Evolutionary conservation across 2,888 invertebrate genomes (phyloP).

Genomic region (Zele albiditarsus): DNA sequence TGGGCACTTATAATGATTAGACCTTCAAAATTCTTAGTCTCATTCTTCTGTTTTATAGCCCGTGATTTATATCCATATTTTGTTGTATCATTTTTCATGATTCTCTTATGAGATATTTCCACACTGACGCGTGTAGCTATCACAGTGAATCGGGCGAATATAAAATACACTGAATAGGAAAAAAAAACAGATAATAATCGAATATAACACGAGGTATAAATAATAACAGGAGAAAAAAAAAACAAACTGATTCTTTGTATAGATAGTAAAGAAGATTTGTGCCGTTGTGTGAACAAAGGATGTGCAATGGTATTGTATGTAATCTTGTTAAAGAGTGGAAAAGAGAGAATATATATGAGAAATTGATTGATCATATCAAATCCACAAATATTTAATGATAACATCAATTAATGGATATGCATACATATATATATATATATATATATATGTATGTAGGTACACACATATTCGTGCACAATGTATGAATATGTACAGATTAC

Average conservation of each 20-base stretch:
- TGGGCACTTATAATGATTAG: slow-evolving; percentile 10
- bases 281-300: background rate
- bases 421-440: slow-evolving; percentile 33
- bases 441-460: slow-evolving; percentile 6
- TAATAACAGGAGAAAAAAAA: background rate
- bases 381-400: slow-evolving; percentile 18
- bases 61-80: slow-evolving; percentile 16
- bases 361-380: background rate
- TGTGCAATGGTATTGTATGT: background rate
- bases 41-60: background rate
- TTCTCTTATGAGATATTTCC: slow-evolving; percentile 19
- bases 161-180: no score
- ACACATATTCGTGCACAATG: slow-evolving; percentile 23
- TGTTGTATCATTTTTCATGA: background rate
- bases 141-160: slow-evolving; percentile 31
- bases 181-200: slow-evolving; percentile 11
- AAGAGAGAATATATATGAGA: background rate
- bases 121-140: slow-evolving; percentile 26
- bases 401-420: slow-evolving; percentile 34
- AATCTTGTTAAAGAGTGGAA: slow-evolving; percentile 44
- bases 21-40: slow-evolving; percentile 7
- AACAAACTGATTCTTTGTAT: slow-evolving; percentile 38
- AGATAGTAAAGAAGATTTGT: background rate
- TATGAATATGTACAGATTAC: slow-evolving; percentile 31
- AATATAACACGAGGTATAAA: background rate